Evolutionary conservation across 2,113 vertebrate genomes (phyloP).

Genomic region (Emydocephalus ijimae): DNA sequence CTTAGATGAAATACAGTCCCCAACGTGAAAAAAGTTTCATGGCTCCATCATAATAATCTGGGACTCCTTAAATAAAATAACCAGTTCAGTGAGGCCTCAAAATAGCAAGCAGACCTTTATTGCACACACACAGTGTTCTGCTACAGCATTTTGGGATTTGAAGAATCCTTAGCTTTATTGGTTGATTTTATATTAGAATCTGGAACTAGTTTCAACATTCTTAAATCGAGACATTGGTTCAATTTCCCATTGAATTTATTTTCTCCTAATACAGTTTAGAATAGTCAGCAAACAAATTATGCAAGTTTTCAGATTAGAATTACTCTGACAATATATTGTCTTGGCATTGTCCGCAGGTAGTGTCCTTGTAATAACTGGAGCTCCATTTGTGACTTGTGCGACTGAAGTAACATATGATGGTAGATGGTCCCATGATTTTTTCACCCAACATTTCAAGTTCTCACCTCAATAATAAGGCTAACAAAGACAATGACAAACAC

Average conservation of each 20-base stretch:
- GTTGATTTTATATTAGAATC: background rate
- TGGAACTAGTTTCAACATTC: background rate
- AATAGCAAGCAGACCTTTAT: background rate
- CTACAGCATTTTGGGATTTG: background rate
- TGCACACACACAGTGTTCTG: background rate
- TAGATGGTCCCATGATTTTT: background rate
- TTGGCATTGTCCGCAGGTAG: background rate
- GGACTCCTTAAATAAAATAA: background rate
- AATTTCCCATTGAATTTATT: background rate
- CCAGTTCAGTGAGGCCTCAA: background rate
- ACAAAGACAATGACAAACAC: background rate
- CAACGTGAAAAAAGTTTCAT: background rate
- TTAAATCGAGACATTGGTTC: background rate
- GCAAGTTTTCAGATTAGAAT: background rate
- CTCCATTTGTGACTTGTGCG: background rate
- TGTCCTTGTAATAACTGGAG: background rate
- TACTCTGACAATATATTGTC: background rate
- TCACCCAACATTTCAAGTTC: background rate
- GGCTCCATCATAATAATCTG: background rate
- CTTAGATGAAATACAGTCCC: background rate
- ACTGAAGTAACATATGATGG: background rate
- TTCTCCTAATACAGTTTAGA: background rate
- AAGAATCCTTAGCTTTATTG: background rate
- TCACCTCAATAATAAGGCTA: background rate
- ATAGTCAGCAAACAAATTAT: background rate